Evolutionary conservation across 30 jellyfish, hydroid and myxozoan genomes (phyloP).

Genomic region (Phacellophora camtschatica): DNA sequence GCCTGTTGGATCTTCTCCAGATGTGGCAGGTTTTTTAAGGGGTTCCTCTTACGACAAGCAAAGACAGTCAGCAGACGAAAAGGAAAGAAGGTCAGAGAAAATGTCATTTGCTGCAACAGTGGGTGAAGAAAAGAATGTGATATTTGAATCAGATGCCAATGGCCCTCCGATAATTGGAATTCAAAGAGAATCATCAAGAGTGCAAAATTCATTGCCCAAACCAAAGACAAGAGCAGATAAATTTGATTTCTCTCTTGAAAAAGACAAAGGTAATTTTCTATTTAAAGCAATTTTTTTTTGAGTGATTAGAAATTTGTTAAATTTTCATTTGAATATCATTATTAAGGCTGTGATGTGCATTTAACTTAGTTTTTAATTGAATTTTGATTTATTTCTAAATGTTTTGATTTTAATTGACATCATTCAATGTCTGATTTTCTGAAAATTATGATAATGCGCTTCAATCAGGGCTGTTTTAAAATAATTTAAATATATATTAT

Average conservation of each 20-base stretch:
- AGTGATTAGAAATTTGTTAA: too few species aligned
- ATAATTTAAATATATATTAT: too few species aligned
- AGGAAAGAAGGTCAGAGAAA: conserved; percentile 1
- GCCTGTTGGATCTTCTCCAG: conserved; percentile 50
- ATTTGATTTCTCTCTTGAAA: not conserved
- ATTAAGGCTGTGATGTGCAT: too few species aligned
- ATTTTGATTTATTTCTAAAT: too few species aligned
- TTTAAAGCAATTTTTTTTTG: too few species aligned
- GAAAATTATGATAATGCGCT: too few species aligned
- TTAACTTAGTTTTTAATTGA: too few species aligned
- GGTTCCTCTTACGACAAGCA: conserved; percentile 9
- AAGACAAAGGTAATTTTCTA: conserved; percentile 32
- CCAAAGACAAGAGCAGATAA: conserved; percentile 74
- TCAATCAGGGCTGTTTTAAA: too few species aligned
- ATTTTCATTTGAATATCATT: too few species aligned
- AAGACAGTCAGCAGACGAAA: conserved; percentile 7
- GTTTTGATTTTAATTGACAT: too few species aligned
- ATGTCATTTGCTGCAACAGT: not conserved
- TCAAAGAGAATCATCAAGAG: conserved; percentile 46
- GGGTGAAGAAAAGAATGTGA: conserved; percentile 23
- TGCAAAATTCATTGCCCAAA: not conserved
- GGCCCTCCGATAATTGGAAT: conserved; percentile 13
- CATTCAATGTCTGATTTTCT: too few species aligned
- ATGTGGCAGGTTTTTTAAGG: not conserved
- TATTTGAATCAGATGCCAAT: not conserved